These are phyloP conservation scores for Lophotriccus pileatus DNA, from an alignment of 2,797 vertebrate genomes.

Conservation along the genomic window DNA sequence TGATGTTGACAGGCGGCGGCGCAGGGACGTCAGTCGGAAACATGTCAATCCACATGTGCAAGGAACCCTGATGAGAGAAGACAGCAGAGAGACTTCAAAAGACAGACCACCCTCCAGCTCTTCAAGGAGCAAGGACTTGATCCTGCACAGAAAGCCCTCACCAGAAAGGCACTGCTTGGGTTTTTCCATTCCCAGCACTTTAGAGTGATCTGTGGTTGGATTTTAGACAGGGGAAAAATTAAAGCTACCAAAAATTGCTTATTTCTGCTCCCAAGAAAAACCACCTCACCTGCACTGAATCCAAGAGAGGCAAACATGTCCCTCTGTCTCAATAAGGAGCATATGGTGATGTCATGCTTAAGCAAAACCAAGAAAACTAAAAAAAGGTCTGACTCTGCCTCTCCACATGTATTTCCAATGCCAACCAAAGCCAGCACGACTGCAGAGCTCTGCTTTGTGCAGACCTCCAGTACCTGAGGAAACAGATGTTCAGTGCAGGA, in stretches of 20 bases:
- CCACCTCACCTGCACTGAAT: neutral
- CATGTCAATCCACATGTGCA: conserved; percentile 97
- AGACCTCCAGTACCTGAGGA: neutral
- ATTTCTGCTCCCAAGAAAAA: neutral
- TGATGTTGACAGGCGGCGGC: conserved; percentile 88
- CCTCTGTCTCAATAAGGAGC: neutral
- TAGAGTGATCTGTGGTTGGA: neutral
- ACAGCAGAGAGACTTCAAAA: neutral
- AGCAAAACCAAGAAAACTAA: neutral
- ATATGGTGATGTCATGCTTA: neutral
- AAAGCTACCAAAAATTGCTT: neutral
- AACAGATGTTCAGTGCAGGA: neutral
- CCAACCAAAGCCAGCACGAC: neutral
- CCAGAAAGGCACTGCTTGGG: neutral
- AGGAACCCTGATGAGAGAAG: conserved; percentile 79
- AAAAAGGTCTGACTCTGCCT: neutral
- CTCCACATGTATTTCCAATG: neutral
- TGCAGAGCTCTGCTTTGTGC: neutral
- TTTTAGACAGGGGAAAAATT: neutral
- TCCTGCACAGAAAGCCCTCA: neutral
- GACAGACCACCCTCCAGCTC: neutral
- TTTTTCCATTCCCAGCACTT: neutral
- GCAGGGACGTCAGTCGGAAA: conserved; percentile 89
- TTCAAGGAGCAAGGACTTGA: neutral
- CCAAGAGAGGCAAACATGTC: neutral